These are phyloP conservation scores for Dermochelys coriacea DNA, from an alignment of 2,797 vertebrate genomes.

Conservation along the genomic window DNA sequence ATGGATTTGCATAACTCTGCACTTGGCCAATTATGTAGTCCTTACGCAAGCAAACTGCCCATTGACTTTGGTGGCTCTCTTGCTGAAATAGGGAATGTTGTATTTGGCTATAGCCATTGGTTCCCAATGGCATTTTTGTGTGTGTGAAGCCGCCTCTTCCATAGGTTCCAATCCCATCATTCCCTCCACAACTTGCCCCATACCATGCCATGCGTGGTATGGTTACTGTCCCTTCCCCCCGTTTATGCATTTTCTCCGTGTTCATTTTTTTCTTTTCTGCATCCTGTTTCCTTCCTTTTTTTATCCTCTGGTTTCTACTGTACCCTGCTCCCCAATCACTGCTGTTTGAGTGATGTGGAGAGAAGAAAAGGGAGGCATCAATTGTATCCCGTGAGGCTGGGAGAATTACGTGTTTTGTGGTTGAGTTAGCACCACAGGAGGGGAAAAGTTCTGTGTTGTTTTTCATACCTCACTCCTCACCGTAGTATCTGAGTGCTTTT, in stretches of 20 bases:
- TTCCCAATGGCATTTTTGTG: not conserved
- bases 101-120: not conserved
- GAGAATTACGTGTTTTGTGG: not conserved
- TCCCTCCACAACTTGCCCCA: not conserved
- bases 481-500: not conserved
- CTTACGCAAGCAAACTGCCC: not conserved
- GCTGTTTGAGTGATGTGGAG: not conserved
- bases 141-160: not conserved
- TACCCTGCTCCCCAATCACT: not conserved
- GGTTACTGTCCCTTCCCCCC: not conserved
- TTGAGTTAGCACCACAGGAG: not conserved
- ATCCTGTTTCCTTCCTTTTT: not conserved
- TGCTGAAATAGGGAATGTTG: not conserved
- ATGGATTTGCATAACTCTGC: not conserved
- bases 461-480: not conserved
- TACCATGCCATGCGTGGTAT: not conserved
- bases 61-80: not conserved
- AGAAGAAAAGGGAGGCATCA: not conserved
- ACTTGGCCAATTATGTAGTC: not conserved
- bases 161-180: too few relatives aligned
- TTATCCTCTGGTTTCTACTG: not conserved
- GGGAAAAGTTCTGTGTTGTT: not conserved
- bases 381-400: not conserved
- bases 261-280: not conserved
- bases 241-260: not conserved